Conservation (phyloP, 2,113 vertebrate genomes). For the Entomyzon cyanotis region DNA sequence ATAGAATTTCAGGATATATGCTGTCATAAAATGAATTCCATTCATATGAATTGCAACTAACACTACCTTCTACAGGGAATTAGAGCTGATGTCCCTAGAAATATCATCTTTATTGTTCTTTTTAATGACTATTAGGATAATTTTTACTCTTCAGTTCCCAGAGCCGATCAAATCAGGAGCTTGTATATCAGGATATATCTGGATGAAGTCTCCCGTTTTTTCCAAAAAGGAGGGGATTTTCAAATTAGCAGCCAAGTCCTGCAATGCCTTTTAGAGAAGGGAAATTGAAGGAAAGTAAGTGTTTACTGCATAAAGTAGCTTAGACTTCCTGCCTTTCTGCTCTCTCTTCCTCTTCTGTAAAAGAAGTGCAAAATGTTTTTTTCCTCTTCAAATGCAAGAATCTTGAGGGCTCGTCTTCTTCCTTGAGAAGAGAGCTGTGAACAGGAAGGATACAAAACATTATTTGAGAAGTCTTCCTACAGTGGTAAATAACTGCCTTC, state of each 20-base stretch:
- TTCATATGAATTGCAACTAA: background rate
- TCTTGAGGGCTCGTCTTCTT: background rate
- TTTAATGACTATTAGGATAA: background rate
- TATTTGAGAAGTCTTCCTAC: background rate
- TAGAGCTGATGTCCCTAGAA: background rate
- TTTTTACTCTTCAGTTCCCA: background rate
- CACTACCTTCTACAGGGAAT: background rate
- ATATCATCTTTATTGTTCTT: background rate
- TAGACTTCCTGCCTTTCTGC: background rate
- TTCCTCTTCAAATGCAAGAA: background rate
- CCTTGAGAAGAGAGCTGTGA: background rate
- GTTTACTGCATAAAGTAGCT: background rate
- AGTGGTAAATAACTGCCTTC: background rate
- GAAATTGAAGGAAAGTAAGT: background rate
- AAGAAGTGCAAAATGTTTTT: background rate
- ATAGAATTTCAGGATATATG: background rate
- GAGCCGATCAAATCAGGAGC: background rate
- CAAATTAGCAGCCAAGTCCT: background rate
- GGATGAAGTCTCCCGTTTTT: background rate
- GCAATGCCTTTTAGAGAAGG: background rate
- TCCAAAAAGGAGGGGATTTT: background rate
- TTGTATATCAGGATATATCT: background rate
- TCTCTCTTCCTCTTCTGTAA: background rate
- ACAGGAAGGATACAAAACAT: background rate
- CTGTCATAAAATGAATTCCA: background rate